Evolutionary conservation across 2,888 invertebrate species (phyloP).

Genomic region (Stictocephala bisonia): DNA sequence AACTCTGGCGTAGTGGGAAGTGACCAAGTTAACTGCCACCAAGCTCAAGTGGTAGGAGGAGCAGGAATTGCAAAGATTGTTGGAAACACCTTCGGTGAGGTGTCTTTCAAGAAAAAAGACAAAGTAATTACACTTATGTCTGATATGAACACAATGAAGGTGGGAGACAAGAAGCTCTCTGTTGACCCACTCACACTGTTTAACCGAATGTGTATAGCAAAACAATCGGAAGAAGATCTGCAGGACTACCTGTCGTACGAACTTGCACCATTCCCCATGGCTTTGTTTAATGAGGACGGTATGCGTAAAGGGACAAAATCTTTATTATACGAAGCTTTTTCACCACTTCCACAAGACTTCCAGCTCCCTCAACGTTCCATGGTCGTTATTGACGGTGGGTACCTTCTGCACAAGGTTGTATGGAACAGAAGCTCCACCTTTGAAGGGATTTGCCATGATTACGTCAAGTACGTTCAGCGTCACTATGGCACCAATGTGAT

Average conservation of each 20-base stretch:
- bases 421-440: conserved; percentile 43
- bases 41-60: too few relatives aligned
- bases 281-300: conserved; percentile 53
- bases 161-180: too few relatives aligned
- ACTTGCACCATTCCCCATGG: conserved; percentile 55
- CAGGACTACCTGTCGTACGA: conserved; percentile 54
- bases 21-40: too few relatives aligned
- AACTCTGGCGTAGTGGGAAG: too few relatives aligned
- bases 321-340: conserved; percentile 26
- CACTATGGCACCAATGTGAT: conserved; percentile 35
- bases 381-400: conserved; percentile 36
- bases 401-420: conserved; percentile 43
- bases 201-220: too few relatives aligned
- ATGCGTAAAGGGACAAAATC: conserved; percentile 53
- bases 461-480: conserved; percentile 42
- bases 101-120: too few relatives aligned
- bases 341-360: conserved; percentile 38
- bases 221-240: conserved; percentile 50
- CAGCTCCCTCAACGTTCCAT: conserved; percentile 31
- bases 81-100: too few relatives aligned
- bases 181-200: too few relatives aligned
- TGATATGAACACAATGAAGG: too few relatives aligned
- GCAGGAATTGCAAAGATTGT: too few relatives aligned
- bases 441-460: conserved; percentile 36
- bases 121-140: too few relatives aligned